A percentile compares a stretch with the other conserved stretches of the same genome.
Evolutionary conservation across 2,888 invertebrate genomes (phyloP).

Genomic region (Andrena bucephala): DNA sequence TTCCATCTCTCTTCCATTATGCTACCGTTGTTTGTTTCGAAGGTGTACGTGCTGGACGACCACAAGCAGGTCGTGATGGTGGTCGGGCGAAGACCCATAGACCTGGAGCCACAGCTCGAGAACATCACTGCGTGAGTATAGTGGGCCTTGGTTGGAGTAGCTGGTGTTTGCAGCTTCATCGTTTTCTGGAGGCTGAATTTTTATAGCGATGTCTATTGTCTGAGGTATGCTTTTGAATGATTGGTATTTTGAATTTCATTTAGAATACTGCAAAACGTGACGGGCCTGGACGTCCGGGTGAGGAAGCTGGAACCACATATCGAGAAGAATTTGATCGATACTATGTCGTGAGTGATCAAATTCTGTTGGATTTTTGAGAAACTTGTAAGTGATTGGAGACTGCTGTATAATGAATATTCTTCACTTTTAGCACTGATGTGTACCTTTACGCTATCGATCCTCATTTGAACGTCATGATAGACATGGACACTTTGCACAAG

Average conservation of each 20-base stretch:
- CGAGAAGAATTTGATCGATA: constrained; percentile 88
- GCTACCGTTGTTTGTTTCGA: constrained; percentile 1
- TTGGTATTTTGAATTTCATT: constrained; percentile 56
- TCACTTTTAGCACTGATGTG: constrained; percentile 90
- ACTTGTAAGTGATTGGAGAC: not conserved
- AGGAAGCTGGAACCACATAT: constrained; percentile 92
- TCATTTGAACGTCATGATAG: constrained; percentile 92
- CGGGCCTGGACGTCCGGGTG: constrained; percentile 92
- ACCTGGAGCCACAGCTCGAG: constrained; percentile 90
- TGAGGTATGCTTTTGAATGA: not conserved
- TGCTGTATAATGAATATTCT: not conserved
- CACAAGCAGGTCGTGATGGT: constrained; percentile 92
- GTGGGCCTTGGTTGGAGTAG: not conserved
- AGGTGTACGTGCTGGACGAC: constrained; percentile 94
- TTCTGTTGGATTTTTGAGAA: not conserved
- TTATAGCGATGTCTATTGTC: not conserved
- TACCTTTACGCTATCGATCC: constrained; percentile 95
- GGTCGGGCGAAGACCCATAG: constrained; percentile 91
- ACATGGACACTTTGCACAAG: constrained; percentile 92
- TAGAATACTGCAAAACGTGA: constrained; percentile 89
- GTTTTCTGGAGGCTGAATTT: not conserved
- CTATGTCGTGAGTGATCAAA: constrained; percentile 87
- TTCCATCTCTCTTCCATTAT: not conserved
- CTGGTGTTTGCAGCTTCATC: not conserved
- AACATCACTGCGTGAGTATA: constrained; percentile 88